Percentiles rank a stretch among this genome's conserved stretches.
phyloP scores from a whole-genome alignment of 2,797 vertebrate species.

The Macropus fuliginosus region DNA sequence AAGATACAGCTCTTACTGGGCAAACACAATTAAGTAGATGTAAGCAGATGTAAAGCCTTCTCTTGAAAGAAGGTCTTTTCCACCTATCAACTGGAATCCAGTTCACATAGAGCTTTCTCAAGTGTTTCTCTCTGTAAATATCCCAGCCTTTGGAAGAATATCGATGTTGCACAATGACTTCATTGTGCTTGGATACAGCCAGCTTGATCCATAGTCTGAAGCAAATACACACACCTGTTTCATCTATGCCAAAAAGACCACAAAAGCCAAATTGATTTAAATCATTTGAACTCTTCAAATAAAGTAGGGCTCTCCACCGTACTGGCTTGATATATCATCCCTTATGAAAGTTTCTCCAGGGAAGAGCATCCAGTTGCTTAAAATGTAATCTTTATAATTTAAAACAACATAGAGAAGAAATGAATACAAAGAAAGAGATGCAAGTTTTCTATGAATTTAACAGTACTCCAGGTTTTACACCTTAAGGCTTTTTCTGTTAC shows the following conservation, averaged over 20 bases:
- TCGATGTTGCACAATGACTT: constrained; percentile 89
- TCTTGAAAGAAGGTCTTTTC: constrained; percentile 73
- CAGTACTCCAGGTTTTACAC: background rate
- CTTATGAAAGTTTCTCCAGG: constrained; percentile 63
- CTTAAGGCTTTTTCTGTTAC: background rate
- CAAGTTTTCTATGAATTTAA: background rate
- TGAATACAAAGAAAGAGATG: background rate
- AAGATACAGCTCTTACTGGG: constrained; percentile 61
- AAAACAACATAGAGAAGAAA: background rate
- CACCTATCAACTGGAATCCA: constrained; percentile 84
- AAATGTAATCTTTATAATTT: constrained; percentile 46
- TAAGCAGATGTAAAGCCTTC: constrained; percentile 69
- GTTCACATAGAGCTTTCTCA: constrained; percentile 83
- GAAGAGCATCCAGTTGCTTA: constrained; percentile 38
- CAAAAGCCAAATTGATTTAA: constrained; percentile 88
- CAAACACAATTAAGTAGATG: constrained; percentile 69
- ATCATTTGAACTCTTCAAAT: constrained; percentile 84
- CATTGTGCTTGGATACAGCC: constrained; percentile 88
- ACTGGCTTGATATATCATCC: constrained; percentile 66
- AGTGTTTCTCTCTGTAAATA: constrained; percentile 84
- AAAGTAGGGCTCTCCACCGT: constrained; percentile 62
- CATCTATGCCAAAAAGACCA: constrained; percentile 88
- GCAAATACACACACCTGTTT: constrained; percentile 91
- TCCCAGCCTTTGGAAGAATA: constrained; percentile 87
- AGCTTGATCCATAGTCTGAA: constrained; percentile 87